A percentile compares a stretch with the other conserved stretches of the same genome.
phyloP scores from a whole-genome alignment of 2,888 invertebrate species.

The Eupithecia subumbrata region DNA sequence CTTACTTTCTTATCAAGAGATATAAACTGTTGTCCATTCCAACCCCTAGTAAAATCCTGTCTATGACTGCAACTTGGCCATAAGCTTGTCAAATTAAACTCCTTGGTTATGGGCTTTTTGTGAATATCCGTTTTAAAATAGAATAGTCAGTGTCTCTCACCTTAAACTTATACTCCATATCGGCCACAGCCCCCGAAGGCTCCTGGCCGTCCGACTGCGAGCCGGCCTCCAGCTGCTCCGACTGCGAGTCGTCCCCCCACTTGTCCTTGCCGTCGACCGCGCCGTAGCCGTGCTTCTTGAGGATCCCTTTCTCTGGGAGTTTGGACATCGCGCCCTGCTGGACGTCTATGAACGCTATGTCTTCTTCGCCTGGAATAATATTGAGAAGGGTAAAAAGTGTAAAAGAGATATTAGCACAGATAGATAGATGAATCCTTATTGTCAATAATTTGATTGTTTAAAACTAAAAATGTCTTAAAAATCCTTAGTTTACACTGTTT shows the following conservation, averaged over 20 bases:
- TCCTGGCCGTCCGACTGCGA: constrained; percentile 88
- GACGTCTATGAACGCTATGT: constrained; percentile 93
- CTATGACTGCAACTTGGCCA: too few relatives aligned
- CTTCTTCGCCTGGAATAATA: constrained; percentile 87
- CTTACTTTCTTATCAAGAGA: too few relatives aligned
- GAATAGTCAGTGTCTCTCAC: not conserved
- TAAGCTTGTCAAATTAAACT: not conserved
- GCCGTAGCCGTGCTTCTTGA: constrained; percentile 94
- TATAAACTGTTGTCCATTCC: too few relatives aligned
- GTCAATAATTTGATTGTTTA: too few relatives aligned
- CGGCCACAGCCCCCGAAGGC: constrained; percentile 87
- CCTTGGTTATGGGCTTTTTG: not conserved
- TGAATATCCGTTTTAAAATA: not conserved
- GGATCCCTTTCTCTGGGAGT: constrained; percentile 94
- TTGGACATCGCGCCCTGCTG: constrained; percentile 89
- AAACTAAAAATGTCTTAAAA: too few relatives aligned
- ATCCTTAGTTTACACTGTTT: too few relatives aligned
- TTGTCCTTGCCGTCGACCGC: constrained; percentile 89
- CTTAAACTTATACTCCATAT: constrained; percentile 87
- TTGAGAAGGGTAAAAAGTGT: not conserved
- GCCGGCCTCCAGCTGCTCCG: constrained; percentile 87
- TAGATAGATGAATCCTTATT: too few relatives aligned
- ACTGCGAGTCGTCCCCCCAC: constrained; percentile 89
- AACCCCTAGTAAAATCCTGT: too few relatives aligned
- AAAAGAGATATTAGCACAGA: too few relatives aligned